These are phyloP conservation scores for Creontiades dilutus DNA, from an alignment of 2,888 invertebrate genomes.

Conservation along the genomic window DNA sequence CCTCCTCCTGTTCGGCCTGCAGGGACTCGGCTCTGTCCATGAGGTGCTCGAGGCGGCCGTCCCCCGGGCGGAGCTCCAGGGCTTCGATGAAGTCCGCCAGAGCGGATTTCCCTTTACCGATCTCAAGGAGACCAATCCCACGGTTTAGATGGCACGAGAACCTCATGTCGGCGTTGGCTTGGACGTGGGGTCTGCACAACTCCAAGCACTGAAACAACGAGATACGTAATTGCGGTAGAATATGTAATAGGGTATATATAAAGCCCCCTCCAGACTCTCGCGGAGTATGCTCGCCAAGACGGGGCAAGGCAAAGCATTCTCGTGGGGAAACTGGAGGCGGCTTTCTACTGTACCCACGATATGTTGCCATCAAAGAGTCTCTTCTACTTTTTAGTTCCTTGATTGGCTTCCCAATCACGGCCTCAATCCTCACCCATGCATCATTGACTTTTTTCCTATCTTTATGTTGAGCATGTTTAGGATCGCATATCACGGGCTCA, in stretches of 20 bases:
- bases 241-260: too few species aligned
- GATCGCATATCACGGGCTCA: too few species aligned
- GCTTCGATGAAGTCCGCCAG: conserved; percentile 88
- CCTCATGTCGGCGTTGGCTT: conserved; percentile 85
- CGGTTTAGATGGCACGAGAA: conserved; percentile 87
- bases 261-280: background rate
- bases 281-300: background rate
- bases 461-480: too few species aligned
- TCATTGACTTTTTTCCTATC: background rate
- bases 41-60: conserved; percentile 77
- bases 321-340: background rate
- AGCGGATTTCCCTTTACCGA: conserved; percentile 85
- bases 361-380: too few species aligned
- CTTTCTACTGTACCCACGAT: background rate
- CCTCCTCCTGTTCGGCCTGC: conserved; percentile 24
- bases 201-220: conserved; percentile 82
- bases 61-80: conserved; percentile 83
- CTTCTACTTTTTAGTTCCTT: background rate
- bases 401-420: background rate
- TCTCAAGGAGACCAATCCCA: conserved; percentile 86
- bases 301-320: background rate
- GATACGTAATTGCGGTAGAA: too few species aligned
- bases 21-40: conserved; percentile 71
- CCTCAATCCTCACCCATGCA: background rate
- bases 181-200: conserved; percentile 86